Evolutionary conservation across 2,113 vertebrate genomes (phyloP).

Genomic region (Mesembrinibis cayennensis): DNA sequence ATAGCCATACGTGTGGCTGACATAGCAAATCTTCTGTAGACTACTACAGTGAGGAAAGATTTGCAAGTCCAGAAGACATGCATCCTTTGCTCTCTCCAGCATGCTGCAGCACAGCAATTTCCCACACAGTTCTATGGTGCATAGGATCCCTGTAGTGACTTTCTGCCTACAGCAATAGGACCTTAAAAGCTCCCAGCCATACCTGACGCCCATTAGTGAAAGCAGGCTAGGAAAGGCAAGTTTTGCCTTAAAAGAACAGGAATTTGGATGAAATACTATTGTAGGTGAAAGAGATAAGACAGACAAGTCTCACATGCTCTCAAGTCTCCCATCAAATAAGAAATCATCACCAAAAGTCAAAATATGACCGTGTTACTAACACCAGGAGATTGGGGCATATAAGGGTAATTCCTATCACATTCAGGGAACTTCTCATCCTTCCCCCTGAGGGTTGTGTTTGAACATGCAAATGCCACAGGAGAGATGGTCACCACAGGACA

Average conservation of each 20-base stretch:
- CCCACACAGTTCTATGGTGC: neutral
- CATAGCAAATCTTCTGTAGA: neutral
- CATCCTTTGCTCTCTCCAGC: neutral
- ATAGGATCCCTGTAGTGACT: neutral
- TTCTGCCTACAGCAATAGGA: neutral
- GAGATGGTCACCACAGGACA: neutral
- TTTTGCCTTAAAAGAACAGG: neutral
- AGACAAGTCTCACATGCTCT: fast-evolving
- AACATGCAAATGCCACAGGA: neutral
- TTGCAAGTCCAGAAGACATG: neutral
- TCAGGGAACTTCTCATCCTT: neutral
- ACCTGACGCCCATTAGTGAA: neutral
- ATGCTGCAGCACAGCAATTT: neutral
- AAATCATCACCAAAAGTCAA: neutral
- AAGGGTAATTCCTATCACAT: neutral
- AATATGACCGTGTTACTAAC: neutral
- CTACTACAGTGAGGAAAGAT: neutral
- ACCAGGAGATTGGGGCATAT: neutral
- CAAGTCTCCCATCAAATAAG: neutral
- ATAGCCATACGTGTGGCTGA: neutral
- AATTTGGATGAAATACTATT: neutral
- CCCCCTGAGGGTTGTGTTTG: neutral
- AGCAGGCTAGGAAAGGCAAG: neutral
- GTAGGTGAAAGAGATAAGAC: neutral
- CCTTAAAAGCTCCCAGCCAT: neutral